A percentile compares a stretch with the other conserved stretches of the same genome.
Conservation (phyloP, 1,140 invertebrate genomes). For the Aphaenogaster ashmeadi region DNA sequence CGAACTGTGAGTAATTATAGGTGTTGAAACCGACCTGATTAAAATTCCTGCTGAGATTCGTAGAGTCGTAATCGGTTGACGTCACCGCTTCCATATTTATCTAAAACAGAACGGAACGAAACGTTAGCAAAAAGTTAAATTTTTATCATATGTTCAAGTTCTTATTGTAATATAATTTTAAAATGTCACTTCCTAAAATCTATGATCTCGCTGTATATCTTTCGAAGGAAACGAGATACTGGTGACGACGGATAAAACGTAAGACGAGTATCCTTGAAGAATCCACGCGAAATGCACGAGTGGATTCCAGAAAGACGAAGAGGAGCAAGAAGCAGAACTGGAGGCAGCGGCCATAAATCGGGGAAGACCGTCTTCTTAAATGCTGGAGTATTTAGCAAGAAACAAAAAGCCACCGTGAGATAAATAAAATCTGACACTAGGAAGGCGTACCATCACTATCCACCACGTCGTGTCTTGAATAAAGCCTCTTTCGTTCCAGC, state of each 20-base stretch:
- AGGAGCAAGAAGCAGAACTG: slow-evolving; percentile 71
- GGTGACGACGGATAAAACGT: slow-evolving; percentile 13
- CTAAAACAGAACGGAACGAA: slow-evolving; percentile 75
- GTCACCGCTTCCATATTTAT: slow-evolving; percentile 86
- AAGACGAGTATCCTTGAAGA: slow-evolving; percentile 37
- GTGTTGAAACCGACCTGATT: slow-evolving; percentile 83
- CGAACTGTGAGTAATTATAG: slow-evolving; percentile 83
- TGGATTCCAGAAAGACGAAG: slow-evolving; percentile 45
- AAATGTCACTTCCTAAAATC: not conserved
- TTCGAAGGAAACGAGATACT: slow-evolving; percentile 10
- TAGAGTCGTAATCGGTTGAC: slow-evolving; percentile 83
- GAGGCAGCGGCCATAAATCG: slow-evolving; percentile 79
- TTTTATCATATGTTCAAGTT: not conserved
- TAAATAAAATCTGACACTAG: slow-evolving; percentile 80
- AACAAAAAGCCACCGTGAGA: slow-evolving; percentile 78
- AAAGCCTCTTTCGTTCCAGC: slow-evolving; percentile 24
- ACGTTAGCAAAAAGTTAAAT: not conserved
- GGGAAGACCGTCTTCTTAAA: slow-evolving; percentile 82
- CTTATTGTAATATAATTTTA: not conserved
- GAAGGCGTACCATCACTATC: slow-evolving; percentile 71
- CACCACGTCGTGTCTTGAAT: slow-evolving; percentile 62
- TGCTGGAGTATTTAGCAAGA: slow-evolving; percentile 77
- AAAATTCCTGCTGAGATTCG: slow-evolving; percentile 81
- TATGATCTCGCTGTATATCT: not conserved
- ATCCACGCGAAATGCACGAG: slow-evolving; percentile 45